These are phyloP conservation scores for Eulimnadia texana DNA, from an alignment of 1,140 invertebrate species.

Conservation along the genomic window DNA sequence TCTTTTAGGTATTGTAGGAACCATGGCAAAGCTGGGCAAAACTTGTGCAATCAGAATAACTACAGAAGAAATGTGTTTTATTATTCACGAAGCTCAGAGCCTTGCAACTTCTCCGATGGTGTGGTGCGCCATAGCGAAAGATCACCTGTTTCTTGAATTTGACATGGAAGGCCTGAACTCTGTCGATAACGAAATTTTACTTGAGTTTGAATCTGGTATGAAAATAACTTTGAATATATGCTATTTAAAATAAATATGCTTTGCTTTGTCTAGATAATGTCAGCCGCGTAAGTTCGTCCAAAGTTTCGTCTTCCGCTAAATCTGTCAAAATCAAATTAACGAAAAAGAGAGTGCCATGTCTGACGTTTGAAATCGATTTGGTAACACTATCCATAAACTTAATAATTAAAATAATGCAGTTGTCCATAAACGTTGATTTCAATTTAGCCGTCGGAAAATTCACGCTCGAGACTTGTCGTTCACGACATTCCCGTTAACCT, in stretches of 20 bases:
- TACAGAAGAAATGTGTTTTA: background rate
- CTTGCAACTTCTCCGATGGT: constrained; percentile 1
- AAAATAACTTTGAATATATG: background rate
- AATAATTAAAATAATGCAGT: background rate
- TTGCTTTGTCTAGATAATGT: background rate
- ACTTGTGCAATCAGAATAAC: background rate
- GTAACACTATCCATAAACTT: background rate
- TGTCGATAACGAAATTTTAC: constrained; percentile 1
- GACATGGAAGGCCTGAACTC: constrained; percentile 1
- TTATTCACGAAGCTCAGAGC: constrained; percentile 2
- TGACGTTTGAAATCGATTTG: constrained; percentile 10
- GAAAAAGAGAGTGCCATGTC: constrained; percentile 1
- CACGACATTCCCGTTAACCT: constrained; percentile 5
- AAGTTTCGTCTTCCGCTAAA: background rate
- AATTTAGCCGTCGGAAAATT: constrained; percentile 1
- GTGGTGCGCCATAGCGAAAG: background rate
- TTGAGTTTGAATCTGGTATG: constrained; percentile 2
- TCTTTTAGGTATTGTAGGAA: background rate
- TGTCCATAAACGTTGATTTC: background rate
- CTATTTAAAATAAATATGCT: background rate
- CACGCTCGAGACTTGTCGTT: constrained; percentile 1
- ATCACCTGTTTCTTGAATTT: constrained; percentile 2
- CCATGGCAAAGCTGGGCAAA: constrained; percentile 8
- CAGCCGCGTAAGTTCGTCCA: background rate
- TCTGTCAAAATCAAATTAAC: constrained; percentile 11